phyloP scores from a whole-genome alignment of 2,797 vertebrate species.

The Helostoma temminkii region DNA sequence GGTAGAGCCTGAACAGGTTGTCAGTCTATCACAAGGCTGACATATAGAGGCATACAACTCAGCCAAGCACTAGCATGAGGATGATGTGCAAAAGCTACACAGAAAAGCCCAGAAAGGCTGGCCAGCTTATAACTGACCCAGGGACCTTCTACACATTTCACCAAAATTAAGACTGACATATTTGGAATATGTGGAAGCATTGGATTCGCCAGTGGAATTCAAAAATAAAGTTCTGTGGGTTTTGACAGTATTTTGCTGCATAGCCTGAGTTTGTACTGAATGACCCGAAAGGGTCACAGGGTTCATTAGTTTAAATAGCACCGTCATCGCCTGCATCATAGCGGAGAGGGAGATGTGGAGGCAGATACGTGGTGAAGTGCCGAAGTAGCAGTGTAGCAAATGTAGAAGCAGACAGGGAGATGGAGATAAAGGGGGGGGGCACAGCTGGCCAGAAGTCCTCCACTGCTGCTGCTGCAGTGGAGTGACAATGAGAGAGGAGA shows the following conservation, averaged over 20 bases:
- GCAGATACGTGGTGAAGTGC: slow-evolving; percentile 14
- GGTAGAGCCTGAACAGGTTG: no score
- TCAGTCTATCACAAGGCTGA: no score
- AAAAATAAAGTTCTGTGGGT: slow-evolving; percentile 9
- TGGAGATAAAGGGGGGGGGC: slow-evolving; percentile 56
- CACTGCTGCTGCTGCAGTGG: slow-evolving; percentile 73
- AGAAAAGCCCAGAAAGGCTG: no score
- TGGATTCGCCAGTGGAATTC: not conserved
- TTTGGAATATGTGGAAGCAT: not conserved
- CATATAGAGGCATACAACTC: no score
- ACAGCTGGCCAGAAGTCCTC: slow-evolving; percentile 70
- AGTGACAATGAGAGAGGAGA: slow-evolving; percentile 77
- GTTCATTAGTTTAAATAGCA: slow-evolving; percentile 1
- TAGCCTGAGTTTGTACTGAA: not conserved
- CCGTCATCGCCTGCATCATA: not conserved
- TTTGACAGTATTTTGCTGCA: not conserved
- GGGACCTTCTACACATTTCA: not conserved
- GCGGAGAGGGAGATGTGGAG: slow-evolving; percentile 4
- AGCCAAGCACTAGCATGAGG: no score
- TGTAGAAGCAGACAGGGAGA: slow-evolving; percentile 35
- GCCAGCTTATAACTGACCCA: no score
- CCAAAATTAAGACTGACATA: not conserved
- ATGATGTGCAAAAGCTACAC: no score
- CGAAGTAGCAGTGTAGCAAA: slow-evolving; percentile 4
- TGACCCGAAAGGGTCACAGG: not conserved